Conservation (phyloP, 2,888 invertebrate species). For the Caenorhabditis sinica region DNA sequence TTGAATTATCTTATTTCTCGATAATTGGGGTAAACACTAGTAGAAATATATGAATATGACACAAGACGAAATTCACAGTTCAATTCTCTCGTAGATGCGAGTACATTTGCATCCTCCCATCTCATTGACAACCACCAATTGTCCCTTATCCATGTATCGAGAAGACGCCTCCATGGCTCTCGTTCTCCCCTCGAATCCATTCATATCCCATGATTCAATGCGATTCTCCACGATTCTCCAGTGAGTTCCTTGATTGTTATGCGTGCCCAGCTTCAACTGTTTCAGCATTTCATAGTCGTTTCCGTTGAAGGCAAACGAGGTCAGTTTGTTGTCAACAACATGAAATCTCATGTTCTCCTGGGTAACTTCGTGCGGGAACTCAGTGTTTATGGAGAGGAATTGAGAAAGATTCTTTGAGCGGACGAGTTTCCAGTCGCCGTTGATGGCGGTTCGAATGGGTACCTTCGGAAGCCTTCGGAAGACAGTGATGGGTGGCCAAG, state of each 20-base stretch:
- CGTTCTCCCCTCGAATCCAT: not conserved
- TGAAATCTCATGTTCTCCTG: not conserved
- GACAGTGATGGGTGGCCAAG: too few relatives aligned
- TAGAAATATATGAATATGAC: too few relatives aligned
- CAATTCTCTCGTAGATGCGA: not conserved
- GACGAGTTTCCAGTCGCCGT: conserved; percentile 1
- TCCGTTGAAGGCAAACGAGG: not conserved
- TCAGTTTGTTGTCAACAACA: not conserved
- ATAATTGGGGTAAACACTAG: not conserved
- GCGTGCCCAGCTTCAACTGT: not conserved
- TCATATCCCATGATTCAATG: not conserved
- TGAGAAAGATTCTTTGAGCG: not conserved
- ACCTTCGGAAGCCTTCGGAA: not conserved
- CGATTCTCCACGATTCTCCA: not conserved
- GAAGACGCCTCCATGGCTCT: not conserved
- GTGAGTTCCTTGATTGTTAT: not conserved
- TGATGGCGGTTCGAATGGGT: not conserved
- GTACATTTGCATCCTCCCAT: conserved; percentile 3
- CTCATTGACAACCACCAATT: conserved; percentile 1
- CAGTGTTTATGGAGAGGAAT: not conserved
- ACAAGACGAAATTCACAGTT: too few relatives aligned
- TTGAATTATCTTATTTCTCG: too few relatives aligned
- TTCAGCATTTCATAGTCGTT: not conserved
- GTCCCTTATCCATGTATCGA: conserved; percentile 1
- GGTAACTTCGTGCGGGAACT: not conserved